Base-by-base conservation (phyloP, 2,113 vertebrate genomes). In the Callospermophilus lateralis region DNA sequence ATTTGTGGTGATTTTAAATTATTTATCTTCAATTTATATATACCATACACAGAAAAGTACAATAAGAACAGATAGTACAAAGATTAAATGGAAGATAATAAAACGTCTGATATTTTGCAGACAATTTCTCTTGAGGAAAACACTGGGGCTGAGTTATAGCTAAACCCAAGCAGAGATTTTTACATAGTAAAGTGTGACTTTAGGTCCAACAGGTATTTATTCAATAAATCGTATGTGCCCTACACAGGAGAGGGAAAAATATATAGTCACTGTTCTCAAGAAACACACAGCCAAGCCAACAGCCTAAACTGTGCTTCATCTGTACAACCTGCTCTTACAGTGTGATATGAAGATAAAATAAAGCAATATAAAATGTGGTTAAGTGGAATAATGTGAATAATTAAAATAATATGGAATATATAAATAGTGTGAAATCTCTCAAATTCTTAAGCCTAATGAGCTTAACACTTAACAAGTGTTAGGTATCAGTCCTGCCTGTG, bases 81-180 rank as follows among this genome's bases (percentile, higher is more conserved):
- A 94, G 10, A 83, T 78, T 51, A 86, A 51, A 6, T 73, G 26
- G 30, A 96, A 95, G 53, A 84, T 13, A 93, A 79, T 58, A 77
- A 95, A 97, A 88, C 79, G 79, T 48, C 53, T 51, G 78, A 53
- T 85, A 84, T 55, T 85, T 51, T 87, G 16, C 45, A 80, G 74
- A 65, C 37, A 70, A 4, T 80, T 97, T 94, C 55, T 86, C 86
- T 61, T 95, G 37, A 77, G 55, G 8, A 48, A 88, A 55, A 58
- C 51, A 74, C 1, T 86, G 65, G 63, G 80, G 42, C 73, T 95
- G 84, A 68, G n/a, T 73, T 45, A 48, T 48, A 95, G 72, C 20
- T 48, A 84, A 91, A 83, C 68, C 68, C 74, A 94, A 85, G 51
- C 32, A 86, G 45, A 74, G 11, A 94, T 17, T 84, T 92, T 97